phyloP scores from a whole-genome alignment of 2,888 invertebrate genomes.

The Ormyrus labotus region DNA sequence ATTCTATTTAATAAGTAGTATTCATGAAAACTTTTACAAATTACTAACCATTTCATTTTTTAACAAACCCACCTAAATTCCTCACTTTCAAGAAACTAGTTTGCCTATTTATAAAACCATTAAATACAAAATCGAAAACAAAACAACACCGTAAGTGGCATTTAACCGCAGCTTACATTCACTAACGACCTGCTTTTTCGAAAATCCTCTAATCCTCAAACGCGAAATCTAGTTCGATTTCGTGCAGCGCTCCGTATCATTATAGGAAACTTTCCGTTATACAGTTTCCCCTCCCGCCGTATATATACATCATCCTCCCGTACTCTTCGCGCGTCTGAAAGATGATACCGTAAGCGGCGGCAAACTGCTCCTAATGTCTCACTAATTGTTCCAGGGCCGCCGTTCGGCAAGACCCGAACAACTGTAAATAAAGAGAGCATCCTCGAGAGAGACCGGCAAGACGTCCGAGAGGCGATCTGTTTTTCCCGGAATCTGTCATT shows the following conservation, averaged over 20 bases:
- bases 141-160: no score
- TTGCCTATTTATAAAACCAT: no score
- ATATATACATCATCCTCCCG: no score
- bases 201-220: no score
- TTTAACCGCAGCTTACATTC: no score
- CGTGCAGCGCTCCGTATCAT: neutral
- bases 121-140: no score
- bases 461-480: slow-evolving; percentile 8
- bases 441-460: neutral
- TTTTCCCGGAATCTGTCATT: slow-evolving; percentile 19
- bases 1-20: no score
- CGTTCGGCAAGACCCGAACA: slow-evolving; percentile 19
- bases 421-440: slow-evolving; percentile 42
- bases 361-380: slow-evolving; percentile 49
- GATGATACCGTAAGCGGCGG: slow-evolving; percentile 44
- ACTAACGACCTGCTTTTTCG: no score
- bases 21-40: no score
- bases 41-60: no score
- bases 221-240: neutral
- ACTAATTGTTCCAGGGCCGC: slow-evolving; percentile 40
- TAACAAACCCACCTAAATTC: no score
- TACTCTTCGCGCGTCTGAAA: slow-evolving; percentile 1
- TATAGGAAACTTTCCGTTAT: slow-evolving; percentile 29
- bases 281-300: neutral
- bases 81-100: no score